Percentiles rank a stretch among this genome's conserved stretches.
Conservation (phyloP, 2,888 invertebrate species). For the Drosophila lacicola region DNA sequence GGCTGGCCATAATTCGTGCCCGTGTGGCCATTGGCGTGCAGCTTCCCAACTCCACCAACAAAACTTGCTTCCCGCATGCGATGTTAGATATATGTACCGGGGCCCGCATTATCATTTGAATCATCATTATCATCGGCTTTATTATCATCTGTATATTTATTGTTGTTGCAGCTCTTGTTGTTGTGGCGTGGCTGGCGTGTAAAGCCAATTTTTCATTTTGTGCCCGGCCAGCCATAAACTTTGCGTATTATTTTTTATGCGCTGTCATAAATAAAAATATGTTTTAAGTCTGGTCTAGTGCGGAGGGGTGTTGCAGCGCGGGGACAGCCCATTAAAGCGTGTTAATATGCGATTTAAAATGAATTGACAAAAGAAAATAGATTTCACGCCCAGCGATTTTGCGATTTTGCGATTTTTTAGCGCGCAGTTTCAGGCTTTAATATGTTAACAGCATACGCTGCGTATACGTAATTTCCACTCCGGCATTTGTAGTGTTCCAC, state of each 20-base stretch:
- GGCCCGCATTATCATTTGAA: slow-evolving; percentile 33
- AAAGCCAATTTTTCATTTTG: slow-evolving; percentile 77
- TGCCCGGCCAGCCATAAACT: slow-evolving; percentile 75
- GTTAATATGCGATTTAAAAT: slow-evolving; percentile 66
- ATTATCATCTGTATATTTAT: slow-evolving; percentile 50
- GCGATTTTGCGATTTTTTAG: not conserved
- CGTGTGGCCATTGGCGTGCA: slow-evolving; percentile 32
- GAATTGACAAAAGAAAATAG: slow-evolving; percentile 62
- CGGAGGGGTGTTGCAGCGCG: not conserved
- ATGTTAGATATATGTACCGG: not conserved
- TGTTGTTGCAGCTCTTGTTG: slow-evolving; percentile 39
- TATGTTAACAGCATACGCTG: slow-evolving; percentile 22
- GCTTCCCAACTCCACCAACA: slow-evolving; percentile 14
- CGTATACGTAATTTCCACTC: slow-evolving; percentile 53
- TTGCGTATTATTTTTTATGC: slow-evolving; percentile 76
- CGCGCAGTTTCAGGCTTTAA: not conserved
- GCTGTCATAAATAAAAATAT: slow-evolving; percentile 70
- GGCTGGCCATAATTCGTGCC: slow-evolving; percentile 65
- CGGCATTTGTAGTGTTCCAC: slow-evolving; percentile 8
- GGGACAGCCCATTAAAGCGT: slow-evolving; percentile 57
- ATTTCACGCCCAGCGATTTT: slow-evolving; percentile 51
- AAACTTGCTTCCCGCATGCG: slow-evolving; percentile 5
- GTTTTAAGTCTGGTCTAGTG: slow-evolving; percentile 32
- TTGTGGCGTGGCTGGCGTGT: slow-evolving; percentile 66
- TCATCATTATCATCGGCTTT: slow-evolving; percentile 28